These are phyloP conservation scores for Molossus molossus DNA, from an alignment of 2,797 vertebrate genomes.

Conservation along the genomic window DNA sequence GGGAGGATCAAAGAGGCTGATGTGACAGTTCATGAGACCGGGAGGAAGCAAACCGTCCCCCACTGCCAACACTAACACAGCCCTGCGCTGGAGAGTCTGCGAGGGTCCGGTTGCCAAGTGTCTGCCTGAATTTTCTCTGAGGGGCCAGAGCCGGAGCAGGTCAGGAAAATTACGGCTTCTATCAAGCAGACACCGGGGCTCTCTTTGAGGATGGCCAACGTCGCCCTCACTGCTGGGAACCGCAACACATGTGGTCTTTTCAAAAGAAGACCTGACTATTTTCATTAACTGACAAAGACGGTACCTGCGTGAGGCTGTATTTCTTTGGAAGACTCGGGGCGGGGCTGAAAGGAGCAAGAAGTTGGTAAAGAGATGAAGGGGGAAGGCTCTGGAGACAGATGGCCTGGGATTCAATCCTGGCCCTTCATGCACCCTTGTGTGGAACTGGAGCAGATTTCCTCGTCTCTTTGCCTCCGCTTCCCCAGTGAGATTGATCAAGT, in stretches of 20 bases:
- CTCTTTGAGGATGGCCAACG: conserved; percentile 76
- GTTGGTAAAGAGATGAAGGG: conserved; percentile 68
- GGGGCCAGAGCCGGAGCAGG: conserved; percentile 58
- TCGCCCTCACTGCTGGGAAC: conserved; percentile 67
- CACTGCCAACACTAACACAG: conserved; percentile 88
- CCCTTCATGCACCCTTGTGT: background rate
- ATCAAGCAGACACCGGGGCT: conserved; percentile 75
- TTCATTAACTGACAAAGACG: conserved; percentile 60
- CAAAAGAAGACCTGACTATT: conserved; percentile 61
- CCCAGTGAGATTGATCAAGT: background rate
- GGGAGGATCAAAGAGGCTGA: conserved; percentile 88
- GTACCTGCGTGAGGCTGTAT: conserved; percentile 1
- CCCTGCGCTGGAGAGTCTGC: conserved; percentile 51
- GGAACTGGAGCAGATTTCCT: background rate
- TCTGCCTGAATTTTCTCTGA: conserved; percentile 86
- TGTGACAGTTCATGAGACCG: conserved; percentile 86
- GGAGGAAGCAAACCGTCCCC: conserved; percentile 85
- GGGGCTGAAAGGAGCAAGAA: background rate
- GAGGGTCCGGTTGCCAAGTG: conserved; percentile 85
- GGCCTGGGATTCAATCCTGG: background rate
- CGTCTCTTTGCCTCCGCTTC: background rate
- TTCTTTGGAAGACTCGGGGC: conserved; percentile 44
- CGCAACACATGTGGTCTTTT: conserved; percentile 73
- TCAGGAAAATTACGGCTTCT: conserved; percentile 79
- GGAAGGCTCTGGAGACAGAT: conserved; percentile 45